These are phyloP conservation scores for Pharmacophagus antenor DNA, from an alignment of 2,888 invertebrate species.

Conservation along the genomic window DNA sequence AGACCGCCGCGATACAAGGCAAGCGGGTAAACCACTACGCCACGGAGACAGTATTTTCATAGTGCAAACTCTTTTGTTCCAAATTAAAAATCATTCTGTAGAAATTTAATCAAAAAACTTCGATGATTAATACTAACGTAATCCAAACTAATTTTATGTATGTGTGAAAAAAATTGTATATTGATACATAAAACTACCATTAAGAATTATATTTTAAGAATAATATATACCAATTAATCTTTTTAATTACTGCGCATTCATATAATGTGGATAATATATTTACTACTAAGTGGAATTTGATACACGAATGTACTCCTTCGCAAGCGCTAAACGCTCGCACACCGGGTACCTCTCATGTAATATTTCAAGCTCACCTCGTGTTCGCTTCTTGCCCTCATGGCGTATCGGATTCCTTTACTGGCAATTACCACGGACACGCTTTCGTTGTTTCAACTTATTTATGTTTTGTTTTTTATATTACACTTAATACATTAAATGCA, in stretches of 20 bases:
- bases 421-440: constrained; percentile 26
- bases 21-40: too few relatives aligned
- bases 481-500: background rate
- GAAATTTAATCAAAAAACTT: too few relatives aligned
- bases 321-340: constrained; percentile 45
- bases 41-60: too few relatives aligned
- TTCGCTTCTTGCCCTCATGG: constrained; percentile 51
- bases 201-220: background rate
- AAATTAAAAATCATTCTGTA: too few relatives aligned
- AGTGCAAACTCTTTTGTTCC: too few relatives aligned
- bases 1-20: too few relatives aligned
- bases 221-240: constrained; percentile 13
- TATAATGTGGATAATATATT: constrained; percentile 24
- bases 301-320: constrained; percentile 34
- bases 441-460: constrained; percentile 10
- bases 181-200: constrained; percentile 20
- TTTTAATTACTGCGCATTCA: constrained; percentile 32
- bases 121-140: too few relatives aligned
- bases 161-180: constrained; percentile 6
- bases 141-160: background rate
- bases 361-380: constrained; percentile 58
- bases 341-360: constrained; percentile 41
- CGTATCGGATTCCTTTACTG: constrained; percentile 50
- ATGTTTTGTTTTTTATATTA: background rate
- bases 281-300: constrained; percentile 32